Evolutionary conservation across 1,140 invertebrate genomes (phyloP), one percentile per base, ranked within the genome.

Genomic region (Drosophila quadrilineata): DNA sequence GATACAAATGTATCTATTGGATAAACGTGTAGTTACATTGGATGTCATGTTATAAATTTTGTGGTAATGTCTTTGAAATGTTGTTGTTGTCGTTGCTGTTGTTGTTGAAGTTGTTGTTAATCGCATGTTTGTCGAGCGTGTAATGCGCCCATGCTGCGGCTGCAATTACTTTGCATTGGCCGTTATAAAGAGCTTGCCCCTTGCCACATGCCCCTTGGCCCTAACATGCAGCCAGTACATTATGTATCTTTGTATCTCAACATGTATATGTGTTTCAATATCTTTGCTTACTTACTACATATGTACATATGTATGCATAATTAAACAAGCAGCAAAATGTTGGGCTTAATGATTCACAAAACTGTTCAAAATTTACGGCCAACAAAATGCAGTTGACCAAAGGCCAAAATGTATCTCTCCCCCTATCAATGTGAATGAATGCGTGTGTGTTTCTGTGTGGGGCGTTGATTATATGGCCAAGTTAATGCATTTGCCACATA

Each of bases 81-180:
- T 84, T 76, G 77, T 84, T 74, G 75, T 77, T 76, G 74, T 57
- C 59, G 65, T 79, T 60, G 72, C 60, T 75, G 58, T 67, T 71
- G 72, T 21, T 24, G 50, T 29, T 29, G 33, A 46, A 65, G 65
- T 71, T 74, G 73, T 85, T 84, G 77, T 84, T 84, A 84, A 84
- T 84, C 79, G 77, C 79, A 77, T 84, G 77, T 84, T 84, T 84
- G 77, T 76, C 74, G 74, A 85, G 77, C 79, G 79, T 84, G 77
- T 84, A 84, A 84, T 85, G 77, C 70, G 79, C 70, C 60, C 79
- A 77, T 85, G 79, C 79, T 70, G 77, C 69, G 77, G 69, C 60
- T 72, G 77, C 77, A 84, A 84, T 84, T 85, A 74, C 77, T 84
- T 84, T 79, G 38, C 46, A 60, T n/a, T 50, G 48, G 29, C 33